These are phyloP conservation scores for Camponotus fellah DNA, from an alignment of 2,888 invertebrate species.

Conservation along the genomic window DNA sequence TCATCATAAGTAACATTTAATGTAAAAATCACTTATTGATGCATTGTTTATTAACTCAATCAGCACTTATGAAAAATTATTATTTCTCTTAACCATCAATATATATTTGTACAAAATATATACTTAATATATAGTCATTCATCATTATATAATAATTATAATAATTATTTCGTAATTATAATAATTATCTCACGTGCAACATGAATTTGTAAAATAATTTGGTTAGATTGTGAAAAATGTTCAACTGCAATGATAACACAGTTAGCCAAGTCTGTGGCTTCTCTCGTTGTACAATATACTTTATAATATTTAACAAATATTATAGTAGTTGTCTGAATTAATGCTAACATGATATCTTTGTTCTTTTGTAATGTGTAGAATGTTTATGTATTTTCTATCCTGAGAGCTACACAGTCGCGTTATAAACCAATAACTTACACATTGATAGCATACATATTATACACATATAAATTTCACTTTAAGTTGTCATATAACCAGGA, in stretches of 20 bases:
- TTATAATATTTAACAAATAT: constrained; percentile 57
- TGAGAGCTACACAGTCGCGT: constrained; percentile 53
- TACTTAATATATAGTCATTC: constrained; percentile 77
- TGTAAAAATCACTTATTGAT: constrained; percentile 43
- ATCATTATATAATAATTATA: constrained; percentile 73
- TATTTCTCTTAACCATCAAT: constrained; percentile 77
- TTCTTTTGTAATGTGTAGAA: constrained; percentile 39
- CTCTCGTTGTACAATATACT: constrained; percentile 61
- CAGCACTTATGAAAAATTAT: constrained; percentile 74
- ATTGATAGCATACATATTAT: constrained; percentile 1
- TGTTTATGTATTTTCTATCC: constrained; percentile 41
- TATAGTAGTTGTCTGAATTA: constrained; percentile 34
- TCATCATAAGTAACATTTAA: constrained; percentile 5
- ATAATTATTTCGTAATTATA: constrained; percentile 73
- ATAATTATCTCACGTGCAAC: constrained; percentile 75
- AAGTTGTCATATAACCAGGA: constrained; percentile 24
- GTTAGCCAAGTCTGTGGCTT: constrained; percentile 35
- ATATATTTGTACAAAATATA: constrained; percentile 83
- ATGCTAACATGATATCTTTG: constrained; percentile 29
- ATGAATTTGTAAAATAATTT: constrained; percentile 75
- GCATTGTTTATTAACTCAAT: constrained; percentile 73
- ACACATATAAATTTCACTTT: constrained; percentile 20
- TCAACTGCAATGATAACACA: constrained; percentile 66
- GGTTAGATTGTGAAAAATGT: constrained; percentile 68
- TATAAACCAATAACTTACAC: constrained; percentile 18